Evolutionary conservation across 2,797 vertebrate species (phyloP).

Genomic region (Molossus alvarezi): DNA sequence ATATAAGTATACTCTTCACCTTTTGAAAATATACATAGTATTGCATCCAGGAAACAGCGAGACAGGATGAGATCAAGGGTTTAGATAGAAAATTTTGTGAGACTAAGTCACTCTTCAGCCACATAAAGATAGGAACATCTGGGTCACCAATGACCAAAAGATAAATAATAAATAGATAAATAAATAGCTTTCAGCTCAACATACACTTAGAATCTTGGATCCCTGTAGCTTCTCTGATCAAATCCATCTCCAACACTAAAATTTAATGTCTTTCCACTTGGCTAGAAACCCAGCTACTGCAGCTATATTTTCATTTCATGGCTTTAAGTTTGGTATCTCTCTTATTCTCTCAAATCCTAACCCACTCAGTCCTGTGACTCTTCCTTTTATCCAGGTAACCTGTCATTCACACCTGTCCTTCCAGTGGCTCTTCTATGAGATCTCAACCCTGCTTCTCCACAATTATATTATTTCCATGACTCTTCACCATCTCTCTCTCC

Average conservation of each 20-base stretch:
- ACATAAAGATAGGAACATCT: neutral
- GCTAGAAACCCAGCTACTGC: neutral
- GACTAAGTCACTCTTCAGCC: neutral
- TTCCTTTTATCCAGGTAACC: neutral
- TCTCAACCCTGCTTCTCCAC: neutral
- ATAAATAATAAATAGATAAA: neutral
- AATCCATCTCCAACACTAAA: conserved; percentile 36
- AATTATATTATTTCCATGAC: neutral
- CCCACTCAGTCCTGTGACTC: neutral
- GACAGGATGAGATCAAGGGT: neutral
- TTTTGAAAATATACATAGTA: neutral
- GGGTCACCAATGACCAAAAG: neutral
- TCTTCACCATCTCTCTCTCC: neutral
- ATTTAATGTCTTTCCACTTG: conserved; percentile 40
- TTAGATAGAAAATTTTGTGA: conserved; percentile 9
- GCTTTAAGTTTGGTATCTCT: neutral
- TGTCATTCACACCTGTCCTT: neutral
- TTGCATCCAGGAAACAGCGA: neutral
- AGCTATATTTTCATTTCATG: neutral
- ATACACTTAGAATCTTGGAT: neutral
- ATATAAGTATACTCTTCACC: neutral
- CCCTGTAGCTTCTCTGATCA: neutral
- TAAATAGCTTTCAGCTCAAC: neutral
- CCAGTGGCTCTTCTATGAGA: neutral
- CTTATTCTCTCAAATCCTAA: neutral